phyloP scores from a whole-genome alignment of 2,888 invertebrate genomes.

The Pseudococcus viburni region DNA sequence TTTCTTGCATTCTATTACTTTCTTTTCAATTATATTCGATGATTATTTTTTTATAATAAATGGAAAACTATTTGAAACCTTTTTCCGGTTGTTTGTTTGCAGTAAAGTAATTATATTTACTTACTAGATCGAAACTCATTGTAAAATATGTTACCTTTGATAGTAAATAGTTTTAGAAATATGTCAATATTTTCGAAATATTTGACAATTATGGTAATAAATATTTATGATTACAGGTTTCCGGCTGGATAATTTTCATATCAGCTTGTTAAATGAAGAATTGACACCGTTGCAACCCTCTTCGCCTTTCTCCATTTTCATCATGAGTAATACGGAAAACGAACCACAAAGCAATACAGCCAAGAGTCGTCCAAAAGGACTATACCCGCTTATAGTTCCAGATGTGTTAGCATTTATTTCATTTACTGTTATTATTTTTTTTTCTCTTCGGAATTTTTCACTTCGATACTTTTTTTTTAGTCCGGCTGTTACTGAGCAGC shows the following conservation, averaged over 20 bases:
- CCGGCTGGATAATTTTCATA: not conserved
- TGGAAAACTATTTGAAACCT: not conserved
- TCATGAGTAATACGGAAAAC: conserved; percentile 45
- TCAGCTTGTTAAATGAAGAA: conserved; percentile 25
- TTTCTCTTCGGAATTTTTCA: too few relatives aligned
- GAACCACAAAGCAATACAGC: conserved; percentile 14
- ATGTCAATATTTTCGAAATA: not conserved
- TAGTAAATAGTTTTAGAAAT: not conserved
- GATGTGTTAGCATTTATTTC: conserved; percentile 56
- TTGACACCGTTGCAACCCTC: not conserved
- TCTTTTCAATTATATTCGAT: not conserved
- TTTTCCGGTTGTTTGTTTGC: not conserved
- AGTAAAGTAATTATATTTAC: not conserved
- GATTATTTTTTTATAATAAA: not conserved
- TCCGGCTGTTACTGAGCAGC: not conserved
- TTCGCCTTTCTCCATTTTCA: not conserved
- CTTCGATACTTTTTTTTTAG: not conserved
- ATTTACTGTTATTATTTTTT: not conserved
- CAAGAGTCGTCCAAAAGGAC: conserved; percentile 56
- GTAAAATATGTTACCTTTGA: conserved; percentile 48
- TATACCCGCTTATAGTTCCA: conserved; percentile 62
- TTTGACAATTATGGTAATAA: not conserved
- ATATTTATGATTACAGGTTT: not conserved
- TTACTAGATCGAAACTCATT: not conserved
- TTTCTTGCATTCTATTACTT: not conserved